These are phyloP conservation scores for Archocentrus centrarchus DNA, from an alignment of 2,113 vertebrate species.

Conservation along the genomic window DNA sequence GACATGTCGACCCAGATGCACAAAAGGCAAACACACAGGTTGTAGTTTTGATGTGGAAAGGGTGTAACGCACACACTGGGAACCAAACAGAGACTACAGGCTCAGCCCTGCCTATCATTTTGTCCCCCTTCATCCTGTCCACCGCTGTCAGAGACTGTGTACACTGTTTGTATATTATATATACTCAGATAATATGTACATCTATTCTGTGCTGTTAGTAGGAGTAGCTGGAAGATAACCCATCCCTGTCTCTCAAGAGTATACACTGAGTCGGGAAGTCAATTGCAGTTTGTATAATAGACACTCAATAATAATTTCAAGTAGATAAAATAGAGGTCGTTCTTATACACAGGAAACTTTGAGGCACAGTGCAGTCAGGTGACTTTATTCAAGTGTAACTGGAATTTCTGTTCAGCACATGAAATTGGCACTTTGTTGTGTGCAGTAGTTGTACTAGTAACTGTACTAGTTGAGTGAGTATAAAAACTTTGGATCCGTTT, in stretches of 20 bases:
- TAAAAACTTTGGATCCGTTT: too few relatives aligned
- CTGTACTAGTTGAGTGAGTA: not conserved
- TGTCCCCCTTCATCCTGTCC: conserved; percentile 36
- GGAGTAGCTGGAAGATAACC: conserved; percentile 45
- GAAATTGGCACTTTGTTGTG: not conserved
- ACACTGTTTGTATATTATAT: conserved; percentile 82
- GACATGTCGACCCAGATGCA: not conserved
- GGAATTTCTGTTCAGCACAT: not conserved
- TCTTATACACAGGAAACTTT: not conserved
- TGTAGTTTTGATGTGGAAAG: conserved; percentile 31
- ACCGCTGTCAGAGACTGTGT: conserved; percentile 72
- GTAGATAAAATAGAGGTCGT: not conserved
- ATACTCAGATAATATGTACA: conserved; percentile 77
- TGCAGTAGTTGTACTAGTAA: not conserved
- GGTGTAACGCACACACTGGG: conserved; percentile 11
- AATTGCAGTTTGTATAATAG: conserved; percentile 35
- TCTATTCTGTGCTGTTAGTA: conserved; percentile 66
- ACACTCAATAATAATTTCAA: not conserved
- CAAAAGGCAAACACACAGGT: conserved; percentile 14
- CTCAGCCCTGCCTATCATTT: conserved; percentile 8
- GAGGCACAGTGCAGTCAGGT: not conserved
- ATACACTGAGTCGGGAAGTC: conserved; percentile 28
- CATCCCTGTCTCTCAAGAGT: conserved; percentile 10
- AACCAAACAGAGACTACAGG: conserved; percentile 42
- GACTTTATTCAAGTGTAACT: not conserved